Evolutionary conservation across 2,797 vertebrate species (phyloP), one percentile per base, ranked within the genome.

Genomic region (Hippocampus kuda): DNA sequence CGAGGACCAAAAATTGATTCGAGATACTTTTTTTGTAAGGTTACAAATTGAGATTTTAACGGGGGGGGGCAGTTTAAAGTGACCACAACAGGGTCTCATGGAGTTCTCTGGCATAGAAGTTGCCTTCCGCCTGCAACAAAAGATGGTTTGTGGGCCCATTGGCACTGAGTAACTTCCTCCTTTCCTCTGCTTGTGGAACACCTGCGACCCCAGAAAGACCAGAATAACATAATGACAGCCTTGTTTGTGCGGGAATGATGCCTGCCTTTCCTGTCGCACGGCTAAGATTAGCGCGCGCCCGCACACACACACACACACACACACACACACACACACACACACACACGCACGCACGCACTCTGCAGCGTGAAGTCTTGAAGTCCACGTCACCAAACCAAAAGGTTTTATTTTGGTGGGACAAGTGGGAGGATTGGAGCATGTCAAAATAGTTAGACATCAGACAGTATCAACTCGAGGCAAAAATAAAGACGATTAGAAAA

Each of bases 391-490:
- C 87, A 88, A 88, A 86, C 86, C 87, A 88, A 88, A 86, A 60
- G 2, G 30, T 20, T 75, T 87, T 89, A 89, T 89, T 89, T 88
- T 86, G 87, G 76, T 84, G 61, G 22, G 65, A 81, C 70, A 54
- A 54, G n/a, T 54, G 53, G 51, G 22, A 54, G 41, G 77, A 82
- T 69, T 74, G 63, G 82, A 75, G 73, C 5, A 12, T 88, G 88
- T 85, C 88, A 88, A 90, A 89, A 89, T 89, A 89, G 81, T 88
- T 89, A 89, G 87, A 86, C 85, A 89, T 88, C 49, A 53, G 20
- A 20, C 20, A 53, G 20, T 53, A 53, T 22, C 53, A 54, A n/a
- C 86, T 90, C 83, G 87, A 88, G 84, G 83, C n/a, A 24, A 54
- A 51, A 84, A 77, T 51, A 86, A 83, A 83, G 73, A 83, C 79